These are phyloP conservation scores for Craniophora ligustri DNA, from an alignment of 2,888 invertebrate species.

Conservation along the genomic window DNA sequence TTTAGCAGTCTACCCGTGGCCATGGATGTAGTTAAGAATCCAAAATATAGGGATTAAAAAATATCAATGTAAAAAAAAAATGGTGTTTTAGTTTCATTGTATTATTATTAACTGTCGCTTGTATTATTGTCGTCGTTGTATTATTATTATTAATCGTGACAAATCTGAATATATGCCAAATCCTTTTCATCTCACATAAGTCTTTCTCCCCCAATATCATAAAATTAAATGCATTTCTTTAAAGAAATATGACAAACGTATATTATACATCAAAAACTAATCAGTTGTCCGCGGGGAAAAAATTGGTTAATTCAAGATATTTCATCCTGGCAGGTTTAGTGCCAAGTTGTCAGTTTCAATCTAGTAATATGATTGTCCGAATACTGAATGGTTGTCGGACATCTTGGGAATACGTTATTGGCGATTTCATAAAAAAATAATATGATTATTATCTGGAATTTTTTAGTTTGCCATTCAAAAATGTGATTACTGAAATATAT, in stretches of 20 bases:
- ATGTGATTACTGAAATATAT: no score
- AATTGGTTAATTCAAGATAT: conserved; percentile 33
- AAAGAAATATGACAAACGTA: conserved; percentile 18
- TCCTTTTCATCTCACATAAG: not conserved
- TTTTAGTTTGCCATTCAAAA: no score
- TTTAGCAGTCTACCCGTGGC: no score
- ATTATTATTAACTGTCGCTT: no score
- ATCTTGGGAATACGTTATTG: conserved; percentile 32
- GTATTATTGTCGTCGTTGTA: no score
- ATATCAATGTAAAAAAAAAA: no score
- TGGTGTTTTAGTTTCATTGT: no score
- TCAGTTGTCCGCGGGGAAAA: conserved; percentile 36
- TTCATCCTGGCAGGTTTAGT: conserved; percentile 21
- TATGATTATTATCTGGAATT: not conserved
- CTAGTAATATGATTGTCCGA: conserved; percentile 37
- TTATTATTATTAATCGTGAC: no score
- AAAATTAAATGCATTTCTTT: conserved; percentile 16
- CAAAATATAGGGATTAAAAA: no score
- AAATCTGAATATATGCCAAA: conserved; percentile 3
- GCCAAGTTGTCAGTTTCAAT: conserved; percentile 52
- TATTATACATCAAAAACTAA: conserved; percentile 39
- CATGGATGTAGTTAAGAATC: no score
- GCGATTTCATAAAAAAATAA: not conserved
- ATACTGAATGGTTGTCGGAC: conserved; percentile 23
- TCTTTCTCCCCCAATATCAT: not conserved